Evolutionary conservation across 2,113 vertebrate genomes (phyloP), one percentile per base, ranked within the genome.

Genomic region (Etheostoma cragini): DNA sequence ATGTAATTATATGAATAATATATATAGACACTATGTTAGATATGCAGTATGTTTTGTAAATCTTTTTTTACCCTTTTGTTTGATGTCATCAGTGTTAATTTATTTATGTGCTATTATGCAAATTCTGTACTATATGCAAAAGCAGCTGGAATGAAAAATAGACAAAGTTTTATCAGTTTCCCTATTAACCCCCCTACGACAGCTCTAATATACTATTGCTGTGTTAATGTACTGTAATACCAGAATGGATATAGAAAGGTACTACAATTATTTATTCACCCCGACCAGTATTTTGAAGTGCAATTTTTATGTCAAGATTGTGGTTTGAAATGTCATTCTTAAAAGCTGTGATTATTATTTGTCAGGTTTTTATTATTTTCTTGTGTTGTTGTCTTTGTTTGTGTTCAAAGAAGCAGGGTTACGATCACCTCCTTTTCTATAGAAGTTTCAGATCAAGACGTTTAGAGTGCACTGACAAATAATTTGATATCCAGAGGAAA

Each of bases 271-370:
- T 92, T 91, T 93, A 91, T 91, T 92, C 87, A 87, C 72, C 70
- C 83, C 21, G 63, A 93, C 81, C 92, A 93, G 92, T 93, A 93
- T 93, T 92, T 94, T 90, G 73, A 93, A 92, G 93, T 94, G 95
- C 95, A 95, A 95, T 96, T 96, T 42, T 84, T 88, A 81, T 87
- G 90, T 94, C 74, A 46, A 86, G 85, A 83, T 91, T 93, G 94
- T 97, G 96, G 95, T 95, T 96, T 96, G 93, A 89, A 95, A 95
- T 90, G 91, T 95, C 95, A 92, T 95, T 93, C 93, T 92, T 80
- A 82, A 93, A 95, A 92, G 95, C 95, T 96, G 95, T 95, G 95
- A 91, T 93, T 73, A 24, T 81, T 57, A 58, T 88, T 60, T 82
- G 80, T 88, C 64, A 0, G 60, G 47, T 85, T 87, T 17, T 61